These are phyloP conservation scores for Indri indri DNA, from an alignment of 2,113 vertebrate species.

Conservation along the genomic window DNA sequence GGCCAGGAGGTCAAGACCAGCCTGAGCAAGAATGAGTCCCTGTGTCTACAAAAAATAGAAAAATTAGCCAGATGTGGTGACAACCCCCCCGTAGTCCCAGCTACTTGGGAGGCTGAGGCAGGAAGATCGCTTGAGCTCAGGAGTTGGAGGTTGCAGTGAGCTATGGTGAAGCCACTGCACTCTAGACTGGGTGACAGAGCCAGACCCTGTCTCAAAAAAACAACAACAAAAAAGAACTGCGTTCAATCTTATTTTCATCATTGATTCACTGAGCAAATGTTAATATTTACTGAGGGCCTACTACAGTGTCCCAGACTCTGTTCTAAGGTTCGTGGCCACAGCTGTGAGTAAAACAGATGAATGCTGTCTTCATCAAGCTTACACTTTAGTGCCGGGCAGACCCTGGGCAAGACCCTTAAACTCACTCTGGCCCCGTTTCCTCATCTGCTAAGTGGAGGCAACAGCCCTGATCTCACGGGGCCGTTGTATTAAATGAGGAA, in stretches of 20 bases:
- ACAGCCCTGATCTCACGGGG: rapidly evolving
- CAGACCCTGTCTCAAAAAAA: background rate
- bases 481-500: background rate
- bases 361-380: background rate
- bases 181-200: background rate
- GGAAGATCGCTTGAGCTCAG: background rate
- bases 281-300: background rate
- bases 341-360: background rate
- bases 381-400: background rate
- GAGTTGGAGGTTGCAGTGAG: background rate
- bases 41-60: background rate
- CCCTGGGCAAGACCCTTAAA: background rate
- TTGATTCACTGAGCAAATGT: background rate
- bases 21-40: background rate
- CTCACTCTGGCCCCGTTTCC: background rate
- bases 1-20: background rate
- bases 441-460: background rate
- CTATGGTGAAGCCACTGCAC: background rate
- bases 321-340: no score
- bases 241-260: background rate
- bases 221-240: background rate
- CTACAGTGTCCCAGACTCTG: background rate
- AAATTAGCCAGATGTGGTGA: no score
- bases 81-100: background rate
- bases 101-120: background rate